Evolutionary conservation across 1,140 invertebrate species (phyloP).

Genomic region (Drosophila athabasca): DNA sequence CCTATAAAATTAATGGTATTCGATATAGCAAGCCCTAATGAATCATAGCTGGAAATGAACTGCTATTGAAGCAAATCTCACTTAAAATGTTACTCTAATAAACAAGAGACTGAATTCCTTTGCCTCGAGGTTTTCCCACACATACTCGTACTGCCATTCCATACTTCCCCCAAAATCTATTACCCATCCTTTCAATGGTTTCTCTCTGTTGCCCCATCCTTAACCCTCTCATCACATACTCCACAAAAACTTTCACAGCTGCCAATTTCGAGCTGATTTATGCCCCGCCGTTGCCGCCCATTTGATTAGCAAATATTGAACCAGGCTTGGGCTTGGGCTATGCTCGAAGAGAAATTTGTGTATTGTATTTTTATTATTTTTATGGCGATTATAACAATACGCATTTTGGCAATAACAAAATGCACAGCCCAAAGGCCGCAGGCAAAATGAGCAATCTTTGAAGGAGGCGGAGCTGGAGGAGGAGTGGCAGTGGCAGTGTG

Average conservation of each 20-base stretch:
- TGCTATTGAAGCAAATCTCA: too few species aligned
- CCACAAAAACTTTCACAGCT: slow-evolving; percentile 17
- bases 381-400: slow-evolving; percentile 66
- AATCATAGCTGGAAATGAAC: too few species aligned
- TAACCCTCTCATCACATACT: slow-evolving; percentile 34
- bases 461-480: not conserved
- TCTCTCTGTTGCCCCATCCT: not conserved
- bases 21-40: too few species aligned
- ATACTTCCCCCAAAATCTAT: not conserved
- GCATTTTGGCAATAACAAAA: slow-evolving; percentile 49
- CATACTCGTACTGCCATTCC: too few species aligned
- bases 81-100: too few species aligned
- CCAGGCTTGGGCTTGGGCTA: slow-evolving; percentile 10
- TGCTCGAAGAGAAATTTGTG: slow-evolving; percentile 27
- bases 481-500: not conserved
- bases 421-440: slow-evolving; percentile 47
- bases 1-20: too few species aligned
- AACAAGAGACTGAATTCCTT: too few species aligned
- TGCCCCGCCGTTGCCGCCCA: slow-evolving; percentile 58
- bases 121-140: too few species aligned
- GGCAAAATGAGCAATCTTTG: slow-evolving; percentile 67
- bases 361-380: slow-evolving; percentile 63
- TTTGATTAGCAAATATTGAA: slow-evolving; percentile 68
- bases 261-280: slow-evolving; percentile 56
- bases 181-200: not conserved